Evolutionary conservation across 35 echinoderm and acorn worm genomes (phyloP), one percentile per base, ranked within the genome.

Genomic region (Holothuria glaberrima): DNA sequence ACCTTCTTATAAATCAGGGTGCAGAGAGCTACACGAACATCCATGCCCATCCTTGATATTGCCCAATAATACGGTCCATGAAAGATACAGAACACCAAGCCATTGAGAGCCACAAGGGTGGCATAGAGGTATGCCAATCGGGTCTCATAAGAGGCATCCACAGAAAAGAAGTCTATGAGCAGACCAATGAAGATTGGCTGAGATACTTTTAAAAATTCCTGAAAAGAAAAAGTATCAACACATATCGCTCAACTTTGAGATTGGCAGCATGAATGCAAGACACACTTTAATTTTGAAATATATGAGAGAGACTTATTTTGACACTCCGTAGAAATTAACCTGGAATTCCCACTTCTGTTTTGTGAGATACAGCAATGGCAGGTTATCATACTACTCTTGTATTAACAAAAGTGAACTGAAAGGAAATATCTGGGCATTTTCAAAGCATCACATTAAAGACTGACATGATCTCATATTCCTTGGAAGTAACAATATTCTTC

Each of bases 1-100:
- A 98, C 95, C 92, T 98, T 98, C 52, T 88, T 89, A 71, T 98
- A 98, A 17, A 94, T 67, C 46, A 98, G 31, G 9, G 92, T 89
- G 59, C 95, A 98, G 30, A 94, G 59, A 30, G 90, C 79, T 41
- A 94, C 90, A 12, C 95, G 48, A 19, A 90, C 69, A 50, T 94
- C 82, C 95, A 98, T 94, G 0, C 92, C 95, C 1, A 98, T 44
- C 2, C 88, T 32, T 26, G 88, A 84, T 21, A 92, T 94, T 1
- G 67, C 80, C 48, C 88, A 94, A 58, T 92, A 98, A 46, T 92
- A 92, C 16, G 89, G 89, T 6, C 90, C 90, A 62, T 98, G 95
- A 17, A 94, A 88, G 21, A 92, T 32, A 22, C 63, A 62, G 9
- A 92, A 46, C 12, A 82, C 28, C 12, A 98, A 17, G 22, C 88